phyloP scores from a whole-genome alignment of 2,888 invertebrate species.

The Acrocera orbiculus region DNA sequence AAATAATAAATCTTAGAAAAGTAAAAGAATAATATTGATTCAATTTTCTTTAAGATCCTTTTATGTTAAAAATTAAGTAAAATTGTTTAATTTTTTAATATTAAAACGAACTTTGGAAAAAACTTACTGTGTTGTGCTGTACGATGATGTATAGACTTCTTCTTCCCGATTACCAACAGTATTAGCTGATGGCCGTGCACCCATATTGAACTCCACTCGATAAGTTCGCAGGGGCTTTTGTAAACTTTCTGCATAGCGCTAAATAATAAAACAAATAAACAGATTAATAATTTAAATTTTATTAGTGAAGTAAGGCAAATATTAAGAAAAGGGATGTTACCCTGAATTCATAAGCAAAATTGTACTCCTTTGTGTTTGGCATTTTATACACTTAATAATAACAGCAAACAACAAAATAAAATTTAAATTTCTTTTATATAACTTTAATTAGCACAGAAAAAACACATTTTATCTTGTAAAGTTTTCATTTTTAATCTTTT shows the following conservation, averaged over 20 bases:
- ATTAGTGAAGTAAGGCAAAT: not conserved
- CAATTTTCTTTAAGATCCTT: too few relatives aligned
- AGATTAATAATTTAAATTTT: slow-evolving; percentile 5
- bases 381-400: slow-evolving; percentile 3
- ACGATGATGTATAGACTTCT: slow-evolving; percentile 28
- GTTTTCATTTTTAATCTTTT: too few relatives aligned
- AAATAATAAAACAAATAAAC: slow-evolving; percentile 2
- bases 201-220: slow-evolving; percentile 27
- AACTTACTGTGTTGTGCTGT: slow-evolving; percentile 32
- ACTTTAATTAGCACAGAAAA: too few relatives aligned
- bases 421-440: too few relatives aligned
- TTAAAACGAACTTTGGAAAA: too few relatives aligned
- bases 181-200: slow-evolving; percentile 21
- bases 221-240: slow-evolving; percentile 32
- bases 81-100: too few relatives aligned
- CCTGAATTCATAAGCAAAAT: slow-evolving; percentile 49
- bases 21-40: too few relatives aligned
- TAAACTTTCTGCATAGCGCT: slow-evolving; percentile 33
- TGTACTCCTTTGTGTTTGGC: slow-evolving; percentile 35
- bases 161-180: slow-evolving; percentile 22
- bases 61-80: too few relatives aligned
- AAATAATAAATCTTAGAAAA: too few relatives aligned
- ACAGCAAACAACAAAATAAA: too few relatives aligned
- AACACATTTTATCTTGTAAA: too few relatives aligned
- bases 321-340: slow-evolving; percentile 28